Conservation (phyloP, 2,113 vertebrate species). For the Struthio camelus region DNA sequence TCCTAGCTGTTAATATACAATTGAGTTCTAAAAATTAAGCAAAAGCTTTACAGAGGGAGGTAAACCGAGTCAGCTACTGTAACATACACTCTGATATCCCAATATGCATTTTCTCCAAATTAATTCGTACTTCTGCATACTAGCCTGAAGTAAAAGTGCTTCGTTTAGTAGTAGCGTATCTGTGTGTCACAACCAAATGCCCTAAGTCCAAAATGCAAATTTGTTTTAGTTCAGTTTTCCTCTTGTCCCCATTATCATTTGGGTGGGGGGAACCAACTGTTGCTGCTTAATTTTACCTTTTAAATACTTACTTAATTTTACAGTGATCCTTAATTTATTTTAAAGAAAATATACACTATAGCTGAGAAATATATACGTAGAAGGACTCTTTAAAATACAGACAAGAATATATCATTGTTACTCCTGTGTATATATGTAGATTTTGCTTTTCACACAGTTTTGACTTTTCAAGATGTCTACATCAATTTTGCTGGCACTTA, state of each 20-base stretch:
- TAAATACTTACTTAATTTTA: constrained; percentile 28
- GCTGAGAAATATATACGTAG: neutral
- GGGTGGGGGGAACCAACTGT: neutral
- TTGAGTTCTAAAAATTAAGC: neutral
- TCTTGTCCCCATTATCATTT: neutral
- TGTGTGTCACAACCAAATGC: neutral
- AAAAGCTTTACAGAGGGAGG: neutral
- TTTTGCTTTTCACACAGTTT: neutral
- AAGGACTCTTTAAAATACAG: neutral
- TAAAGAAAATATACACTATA: neutral
- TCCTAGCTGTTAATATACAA: neutral
- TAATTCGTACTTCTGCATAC: accelerated
- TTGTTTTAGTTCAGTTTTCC: neutral
- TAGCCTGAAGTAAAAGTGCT: neutral
- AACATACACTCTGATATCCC: neutral
- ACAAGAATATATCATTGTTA: too few species aligned
- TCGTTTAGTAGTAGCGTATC: neutral
- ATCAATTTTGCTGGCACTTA: neutral
- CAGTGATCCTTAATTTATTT: constrained; percentile 3
- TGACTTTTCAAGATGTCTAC: neutral
- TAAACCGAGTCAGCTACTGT: neutral
- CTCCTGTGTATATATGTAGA: too few species aligned
- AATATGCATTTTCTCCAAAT: neutral
- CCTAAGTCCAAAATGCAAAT: neutral
- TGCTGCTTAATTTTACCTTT: neutral